Percentiles rank a stretch among this genome's conserved stretches.
Conservation (phyloP, 2,888 invertebrate genomes). For the Polydrusus cervinus region DNA sequence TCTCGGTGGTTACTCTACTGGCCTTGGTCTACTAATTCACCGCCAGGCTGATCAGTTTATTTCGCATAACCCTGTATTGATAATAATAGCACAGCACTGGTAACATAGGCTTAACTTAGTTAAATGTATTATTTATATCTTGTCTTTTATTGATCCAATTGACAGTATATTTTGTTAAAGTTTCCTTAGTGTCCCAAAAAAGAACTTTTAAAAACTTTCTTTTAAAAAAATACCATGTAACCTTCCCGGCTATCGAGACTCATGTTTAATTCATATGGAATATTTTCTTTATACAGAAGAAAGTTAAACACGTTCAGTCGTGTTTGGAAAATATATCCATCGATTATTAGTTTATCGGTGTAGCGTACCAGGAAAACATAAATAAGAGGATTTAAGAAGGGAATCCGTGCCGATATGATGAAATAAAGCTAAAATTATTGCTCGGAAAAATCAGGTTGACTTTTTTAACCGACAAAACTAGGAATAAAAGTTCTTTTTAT, state of each 20-base stretch:
- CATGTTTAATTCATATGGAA: conserved; percentile 69
- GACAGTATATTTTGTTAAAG: background rate
- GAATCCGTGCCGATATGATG: conserved; percentile 44
- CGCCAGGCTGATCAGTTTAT: no score
- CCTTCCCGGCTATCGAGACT: conserved; percentile 54
- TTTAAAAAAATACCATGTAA: conserved; percentile 35
- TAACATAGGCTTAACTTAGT: no score
- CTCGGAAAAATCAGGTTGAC: conserved; percentile 39
- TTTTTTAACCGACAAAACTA: conserved; percentile 6
- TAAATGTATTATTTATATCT: no score
- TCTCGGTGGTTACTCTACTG: no score
- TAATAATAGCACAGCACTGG: no score
- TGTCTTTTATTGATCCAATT: background rate
- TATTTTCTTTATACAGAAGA: conserved; percentile 64
- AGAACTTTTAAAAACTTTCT: conserved; percentile 26
- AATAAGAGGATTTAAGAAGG: conserved; percentile 44
- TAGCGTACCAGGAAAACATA: conserved; percentile 44
- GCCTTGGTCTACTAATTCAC: no score
- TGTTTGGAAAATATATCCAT: conserved; percentile 64
- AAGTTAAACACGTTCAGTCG: conserved; percentile 59
- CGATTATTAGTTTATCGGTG: conserved; percentile 65
- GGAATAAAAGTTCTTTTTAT: background rate
- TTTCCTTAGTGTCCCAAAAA: background rate
- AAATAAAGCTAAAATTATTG: conserved; percentile 50
- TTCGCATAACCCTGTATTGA: no score